These are phyloP conservation scores for Poecilobothrus nobilitatus DNA, from an alignment of 2,888 invertebrate species.

Conservation along the genomic window DNA sequence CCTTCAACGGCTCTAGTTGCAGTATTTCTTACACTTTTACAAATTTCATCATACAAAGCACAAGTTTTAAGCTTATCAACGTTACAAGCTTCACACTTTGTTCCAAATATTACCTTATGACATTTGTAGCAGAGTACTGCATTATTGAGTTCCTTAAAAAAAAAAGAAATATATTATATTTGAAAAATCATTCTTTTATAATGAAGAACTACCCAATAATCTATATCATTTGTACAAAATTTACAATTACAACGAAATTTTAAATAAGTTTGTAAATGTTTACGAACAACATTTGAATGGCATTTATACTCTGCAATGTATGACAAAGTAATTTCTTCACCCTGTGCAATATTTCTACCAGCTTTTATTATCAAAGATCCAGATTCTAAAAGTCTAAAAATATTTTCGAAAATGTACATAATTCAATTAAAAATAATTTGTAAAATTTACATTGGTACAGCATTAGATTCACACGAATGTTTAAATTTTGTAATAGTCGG, in stretches of 20 bases:
- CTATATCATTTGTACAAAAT: not conserved
- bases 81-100: slow-evolving; percentile 11
- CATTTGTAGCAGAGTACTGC: not conserved
- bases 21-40: not conserved
- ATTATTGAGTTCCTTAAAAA: not conserved
- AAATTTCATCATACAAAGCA: slow-evolving; percentile 16
- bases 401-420: not conserved
- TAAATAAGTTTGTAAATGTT: not conserved
- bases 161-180: no score
- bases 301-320: slow-evolving; percentile 23
- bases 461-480: slow-evolving; percentile 18
- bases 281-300: not conserved
- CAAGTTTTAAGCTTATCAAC: slow-evolving; percentile 28
- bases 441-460: slow-evolving; percentile 12
- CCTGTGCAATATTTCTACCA: slow-evolving; percentile 21
- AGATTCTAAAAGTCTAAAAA: slow-evolving; percentile 23
- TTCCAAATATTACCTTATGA: not conserved
- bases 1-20: not conserved
- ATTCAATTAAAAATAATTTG: not conserved
- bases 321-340: slow-evolving; percentile 24
- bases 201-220: not conserved
- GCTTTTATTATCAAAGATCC: slow-evolving; percentile 25
- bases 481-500: slow-evolving; percentile 12
- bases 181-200: not conserved
- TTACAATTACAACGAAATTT: not conserved